Base-by-base conservation (phyloP, 2,797 vertebrate species). In the Sciaenops ocellatus region DNA sequence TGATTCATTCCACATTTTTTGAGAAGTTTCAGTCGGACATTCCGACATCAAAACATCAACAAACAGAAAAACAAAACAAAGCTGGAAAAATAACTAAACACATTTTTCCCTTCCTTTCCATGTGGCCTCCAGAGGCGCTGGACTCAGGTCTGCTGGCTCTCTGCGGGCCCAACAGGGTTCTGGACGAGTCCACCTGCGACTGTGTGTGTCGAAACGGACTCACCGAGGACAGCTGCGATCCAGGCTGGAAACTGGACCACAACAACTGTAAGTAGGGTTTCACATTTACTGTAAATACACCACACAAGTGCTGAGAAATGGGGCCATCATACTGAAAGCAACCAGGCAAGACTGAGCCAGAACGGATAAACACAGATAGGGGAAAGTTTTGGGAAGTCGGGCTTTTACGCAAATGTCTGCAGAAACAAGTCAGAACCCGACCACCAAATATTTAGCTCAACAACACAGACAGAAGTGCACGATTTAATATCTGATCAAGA, bases 141-240 rank as follows among this genome's bases (percentile, higher is more conserved):
- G 92, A 93, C 56, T 90, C 91, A 0, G 91, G 91, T 61, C 87
- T 95, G 80, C 84, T 94, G 80, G 93, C 93, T 69, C 92, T 96
- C 41, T 96, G 95, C 4, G 95, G 95, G 13, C 94, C 94, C 50
- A 93, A 93, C 85, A 92, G 92, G 78, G 87, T 93, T 71, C 79
- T 95, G 83, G 92, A 95, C 8, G 89, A 95, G 74, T 85, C 91
- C 30, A 92, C 90, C 52, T 96, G 95, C 8, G 91, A 94, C 46
- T 96, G 95, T 0, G 72, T 92, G 65, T 95, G 95, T 82, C 91
- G 90, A 24, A 95, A 95, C 4, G 95, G 95, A 64, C 93, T 95
- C 78, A 95, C 95, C 0, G 89, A 94, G 75, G 87, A 81, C 84
- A 94, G 94, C 93, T 95, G 95, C 46, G 93, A 93, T 59, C 87